A percentile compares a stretch with the other conserved stretches of the same genome.
Conservation (phyloP, 2,797 vertebrate species). For the Megalops cyprinoides region DNA sequence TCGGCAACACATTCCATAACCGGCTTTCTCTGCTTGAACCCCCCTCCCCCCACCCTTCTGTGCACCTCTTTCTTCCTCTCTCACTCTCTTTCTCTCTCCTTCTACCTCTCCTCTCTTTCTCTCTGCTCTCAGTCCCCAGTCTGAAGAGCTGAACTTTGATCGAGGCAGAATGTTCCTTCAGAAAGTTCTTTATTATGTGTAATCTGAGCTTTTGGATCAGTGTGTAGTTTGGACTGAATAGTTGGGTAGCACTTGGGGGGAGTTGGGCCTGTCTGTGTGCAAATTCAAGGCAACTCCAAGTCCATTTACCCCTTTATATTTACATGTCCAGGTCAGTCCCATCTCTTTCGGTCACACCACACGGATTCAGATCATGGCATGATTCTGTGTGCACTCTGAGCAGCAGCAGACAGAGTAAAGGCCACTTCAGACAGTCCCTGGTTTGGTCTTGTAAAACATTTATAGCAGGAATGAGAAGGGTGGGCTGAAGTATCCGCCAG, state of each 20-base stretch:
- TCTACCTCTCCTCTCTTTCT: conserved; percentile 14
- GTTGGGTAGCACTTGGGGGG: conserved; percentile 31
- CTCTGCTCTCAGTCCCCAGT: conserved; percentile 11
- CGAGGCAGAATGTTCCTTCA: conserved; percentile 57
- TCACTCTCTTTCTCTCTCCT: not conserved
- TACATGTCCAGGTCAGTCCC: too few relatives aligned
- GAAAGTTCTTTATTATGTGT: conserved; percentile 58
- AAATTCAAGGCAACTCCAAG: too few relatives aligned
- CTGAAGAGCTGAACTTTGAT: conserved; percentile 62
- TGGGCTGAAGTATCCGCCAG: not conserved
- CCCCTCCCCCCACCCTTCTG: not conserved
- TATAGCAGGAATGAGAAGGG: not conserved
- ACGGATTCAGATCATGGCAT: not conserved
- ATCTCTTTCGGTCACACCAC: too few relatives aligned
- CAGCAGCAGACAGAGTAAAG: not conserved
- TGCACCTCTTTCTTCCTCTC: conserved; percentile 11
- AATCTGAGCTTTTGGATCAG: conserved; percentile 60
- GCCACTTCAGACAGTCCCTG: not conserved
- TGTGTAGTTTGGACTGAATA: conserved; percentile 46
- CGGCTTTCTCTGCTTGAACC: not conserved
- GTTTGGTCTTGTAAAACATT: not conserved
- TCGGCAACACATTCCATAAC: not conserved
- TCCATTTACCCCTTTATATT: too few relatives aligned
- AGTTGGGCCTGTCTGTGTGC: not conserved
- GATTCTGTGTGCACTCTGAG: not conserved